Evolutionary conservation across 2,113 vertebrate species (phyloP).

Genomic region (Pampusana beccarii): DNA sequence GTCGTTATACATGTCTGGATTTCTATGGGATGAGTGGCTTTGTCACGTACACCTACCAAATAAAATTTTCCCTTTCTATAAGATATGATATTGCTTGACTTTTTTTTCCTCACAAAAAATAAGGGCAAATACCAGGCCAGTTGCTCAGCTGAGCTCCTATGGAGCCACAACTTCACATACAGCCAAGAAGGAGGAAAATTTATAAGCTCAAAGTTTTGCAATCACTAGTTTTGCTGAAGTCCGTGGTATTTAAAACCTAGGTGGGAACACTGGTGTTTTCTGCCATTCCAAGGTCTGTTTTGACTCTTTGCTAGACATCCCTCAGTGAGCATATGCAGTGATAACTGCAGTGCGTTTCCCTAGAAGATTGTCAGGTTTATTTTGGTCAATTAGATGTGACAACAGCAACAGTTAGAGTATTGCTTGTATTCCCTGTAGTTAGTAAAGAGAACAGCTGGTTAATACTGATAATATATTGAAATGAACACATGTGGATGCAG

Average conservation of each 20-base stretch:
- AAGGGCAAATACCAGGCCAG: background rate
- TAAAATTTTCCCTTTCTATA: background rate
- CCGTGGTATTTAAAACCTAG: background rate
- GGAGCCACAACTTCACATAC: background rate
- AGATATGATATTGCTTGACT: background rate
- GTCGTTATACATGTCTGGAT: background rate
- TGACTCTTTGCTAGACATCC: background rate
- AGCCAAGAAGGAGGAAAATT: background rate
- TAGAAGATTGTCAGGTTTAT: conserved; percentile 3
- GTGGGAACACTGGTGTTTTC: background rate
- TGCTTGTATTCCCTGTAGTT: conserved; percentile 19
- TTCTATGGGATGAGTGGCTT: background rate
- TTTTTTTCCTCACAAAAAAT: background rate
- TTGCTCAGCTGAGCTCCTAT: background rate
- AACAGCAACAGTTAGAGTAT: background rate
- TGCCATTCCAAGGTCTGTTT: background rate
- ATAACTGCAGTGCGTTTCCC: background rate
- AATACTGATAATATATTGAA: conserved; percentile 34
- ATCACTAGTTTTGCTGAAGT: background rate
- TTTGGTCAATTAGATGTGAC: conserved; percentile 34
- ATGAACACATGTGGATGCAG: background rate
- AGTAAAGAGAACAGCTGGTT: conserved; percentile 32
- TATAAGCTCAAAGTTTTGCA: background rate
- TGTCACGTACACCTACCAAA: background rate
- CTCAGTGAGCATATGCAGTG: background rate